phyloP scores from a whole-genome alignment of 2,113 vertebrate genomes.

The Siphamia tubifer region DNA sequence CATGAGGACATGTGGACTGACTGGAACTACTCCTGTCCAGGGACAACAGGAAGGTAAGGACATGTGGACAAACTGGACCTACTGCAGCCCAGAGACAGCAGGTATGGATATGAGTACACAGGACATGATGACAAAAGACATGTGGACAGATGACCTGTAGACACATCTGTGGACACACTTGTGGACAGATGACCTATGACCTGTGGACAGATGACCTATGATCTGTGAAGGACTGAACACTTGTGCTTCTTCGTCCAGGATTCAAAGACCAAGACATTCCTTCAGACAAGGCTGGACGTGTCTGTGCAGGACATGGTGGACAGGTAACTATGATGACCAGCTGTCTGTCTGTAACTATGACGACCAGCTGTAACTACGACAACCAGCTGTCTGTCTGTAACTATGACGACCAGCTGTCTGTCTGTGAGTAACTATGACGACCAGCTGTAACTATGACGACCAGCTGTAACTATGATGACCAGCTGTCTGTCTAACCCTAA shows the following conservation, averaged over 20 bases:
- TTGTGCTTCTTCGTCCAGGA: conserved; percentile 38
- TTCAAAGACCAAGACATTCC: conserved; percentile 72
- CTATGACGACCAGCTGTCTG: background rate
- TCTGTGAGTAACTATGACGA: no score
- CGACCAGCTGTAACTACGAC: no score
- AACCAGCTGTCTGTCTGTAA: no score
- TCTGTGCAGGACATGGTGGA: conserved; percentile 85
- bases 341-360: background rate
- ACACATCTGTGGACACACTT: no score
- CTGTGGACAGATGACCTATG: no score
- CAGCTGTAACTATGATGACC: no score
- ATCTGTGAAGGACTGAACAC: background rate
- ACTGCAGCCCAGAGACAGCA: no score
- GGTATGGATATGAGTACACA: no score
- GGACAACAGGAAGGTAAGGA: conserved; percentile 42
- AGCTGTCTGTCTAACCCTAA: background rate
- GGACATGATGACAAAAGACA: no score
- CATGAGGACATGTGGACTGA: conserved; percentile 86
- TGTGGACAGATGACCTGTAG: conserved; percentile 86
- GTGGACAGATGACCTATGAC: no score
- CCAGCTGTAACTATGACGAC: no score
- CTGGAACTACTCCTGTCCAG: conserved; percentile 87
- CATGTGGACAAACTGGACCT: no score
- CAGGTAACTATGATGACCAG: conserved; percentile 69
- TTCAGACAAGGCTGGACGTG: conserved; percentile 88